Evolutionary conservation across 2,113 vertebrate species (phyloP).

Genomic region (Oncorhynchus nerka): DNA sequence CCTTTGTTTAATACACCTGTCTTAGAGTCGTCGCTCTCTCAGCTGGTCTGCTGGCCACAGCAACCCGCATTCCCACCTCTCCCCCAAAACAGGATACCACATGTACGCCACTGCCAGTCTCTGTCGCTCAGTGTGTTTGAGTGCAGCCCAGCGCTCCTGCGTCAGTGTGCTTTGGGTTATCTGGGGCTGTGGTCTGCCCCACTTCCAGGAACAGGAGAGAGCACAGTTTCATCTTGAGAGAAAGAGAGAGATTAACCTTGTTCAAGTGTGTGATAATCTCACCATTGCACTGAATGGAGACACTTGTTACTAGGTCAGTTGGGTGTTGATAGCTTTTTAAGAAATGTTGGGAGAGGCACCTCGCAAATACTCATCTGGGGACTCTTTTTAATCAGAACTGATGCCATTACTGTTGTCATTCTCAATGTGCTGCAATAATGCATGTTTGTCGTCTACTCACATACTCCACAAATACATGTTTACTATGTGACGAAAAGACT

Average conservation of each 20-base stretch:
- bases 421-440: not conserved
- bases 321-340: not conserved
- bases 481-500: not conserved
- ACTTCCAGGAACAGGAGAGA: conserved; percentile 78
- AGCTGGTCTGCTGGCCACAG: conserved; percentile 58
- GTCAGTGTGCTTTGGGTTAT: conserved; percentile 48
- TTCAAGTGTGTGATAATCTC: conserved; percentile 9
- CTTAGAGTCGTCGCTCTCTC: conserved; percentile 23
- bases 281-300: not conserved
- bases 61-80: conserved; percentile 38
- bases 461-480: not conserved
- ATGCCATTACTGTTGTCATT: not conserved
- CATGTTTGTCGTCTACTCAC: not conserved
- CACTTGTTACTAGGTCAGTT: not conserved
- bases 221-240: conserved; percentile 70
- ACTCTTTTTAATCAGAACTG: not conserved
- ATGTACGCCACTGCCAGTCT: conserved; percentile 31
- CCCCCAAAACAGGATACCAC: conserved; percentile 67
- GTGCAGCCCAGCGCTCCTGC: conserved; percentile 44
- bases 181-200: conserved; percentile 71
- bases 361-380: not conserved
- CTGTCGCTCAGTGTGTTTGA: conserved; percentile 35
- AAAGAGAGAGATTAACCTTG: conserved; percentile 21
- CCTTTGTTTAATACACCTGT: too few relatives aligned
- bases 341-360: not conserved